Evolutionary conservation across 2,113 vertebrate genomes (phyloP), one percentile per base, ranked within the genome.

Genomic region (Illadopsis cleaveri): DNA sequence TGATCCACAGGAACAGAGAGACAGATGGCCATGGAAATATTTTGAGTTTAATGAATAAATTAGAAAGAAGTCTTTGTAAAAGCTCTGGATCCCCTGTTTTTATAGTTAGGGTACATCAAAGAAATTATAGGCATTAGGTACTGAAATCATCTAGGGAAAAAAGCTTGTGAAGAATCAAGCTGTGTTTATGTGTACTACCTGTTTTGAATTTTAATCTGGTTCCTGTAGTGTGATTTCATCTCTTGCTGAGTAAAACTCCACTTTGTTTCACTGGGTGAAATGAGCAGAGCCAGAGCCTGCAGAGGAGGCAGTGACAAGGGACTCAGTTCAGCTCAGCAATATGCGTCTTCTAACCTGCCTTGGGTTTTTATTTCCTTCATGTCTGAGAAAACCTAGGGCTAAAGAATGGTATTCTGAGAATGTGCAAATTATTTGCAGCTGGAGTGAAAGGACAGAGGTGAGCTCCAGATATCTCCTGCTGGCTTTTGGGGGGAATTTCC

Each of bases 1-100:
- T 33, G 22, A 82, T 73, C 30, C 60, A 64, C 60, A 75, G 68
- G 38, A 94, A 62, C 35, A 93, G 30, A 81, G 38, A 35, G 27
- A 27, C 54, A 92, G 42, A 68, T 83, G 71, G 58, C 33, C 42
- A 54, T n/a, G 38, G 71, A 95, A 92, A 66, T 86, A 86, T 38
- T 86, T 94, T 56, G 50, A 92, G 23, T 56, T 86, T 78, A 83
- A 58, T 88, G 69, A 92, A 86, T 86, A 89, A 86, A 86, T 42
- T 77, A 71, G 30, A 86, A 90, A 33, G 42, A 73, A 5, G 1
- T 62, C 51, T 90, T 68, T 64, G n/a, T 40, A 68, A 89, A 87
- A 90, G 38, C 56, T 58, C 51, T 80, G 42, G 11, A 66, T 81
- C 21, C 38, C 54, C 70, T 81, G n/a, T 33, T 94, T 81, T 91